Conservation (phyloP, 2,797 vertebrate species). For the Rhinella marina region DNA sequence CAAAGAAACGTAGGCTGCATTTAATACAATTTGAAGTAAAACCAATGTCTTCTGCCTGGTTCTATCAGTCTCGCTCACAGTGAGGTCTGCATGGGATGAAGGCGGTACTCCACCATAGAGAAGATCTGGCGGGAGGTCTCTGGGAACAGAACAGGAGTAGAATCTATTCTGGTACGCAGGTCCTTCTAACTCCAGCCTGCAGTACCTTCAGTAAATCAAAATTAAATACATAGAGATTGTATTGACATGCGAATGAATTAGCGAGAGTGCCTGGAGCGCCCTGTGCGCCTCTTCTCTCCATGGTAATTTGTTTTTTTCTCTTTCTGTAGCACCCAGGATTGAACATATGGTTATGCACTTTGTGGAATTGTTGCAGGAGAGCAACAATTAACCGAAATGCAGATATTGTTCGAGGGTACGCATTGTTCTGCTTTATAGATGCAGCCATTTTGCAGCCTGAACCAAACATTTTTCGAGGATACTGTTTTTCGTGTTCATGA, state of each 20-base stretch:
- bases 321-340: slow-evolving; percentile 12
- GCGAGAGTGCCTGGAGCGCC: slow-evolving; percentile 39
- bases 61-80: slow-evolving; percentile 40
- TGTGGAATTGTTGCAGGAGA: slow-evolving; percentile 38
- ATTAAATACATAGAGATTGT: slow-evolving; percentile 53
- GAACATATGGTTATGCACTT: slow-evolving; percentile 35
- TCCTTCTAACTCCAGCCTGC: slow-evolving; percentile 19
- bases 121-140: background rate
- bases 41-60: slow-evolving; percentile 29
- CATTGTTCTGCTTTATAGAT: background rate
- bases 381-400: slow-evolving; percentile 17
- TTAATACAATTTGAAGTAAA: slow-evolving; percentile 51
- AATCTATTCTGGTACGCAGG: slow-evolving; percentile 19
- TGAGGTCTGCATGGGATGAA: background rate
- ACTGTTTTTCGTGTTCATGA: background rate
- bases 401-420: background rate
- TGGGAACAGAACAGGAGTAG: background rate
- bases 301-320: slow-evolving; percentile 10
- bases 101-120: background rate
- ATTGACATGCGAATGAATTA: slow-evolving; percentile 56
- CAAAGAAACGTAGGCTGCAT: slow-evolving; percentile 33
- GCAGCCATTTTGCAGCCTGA: background rate
- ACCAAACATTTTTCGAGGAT: background rate
- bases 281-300: slow-evolving; percentile 13
- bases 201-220: slow-evolving; percentile 42